Evolutionary conservation across 2,888 invertebrate genomes (phyloP).

Genomic region (Gonocerus acuteangulatus): DNA sequence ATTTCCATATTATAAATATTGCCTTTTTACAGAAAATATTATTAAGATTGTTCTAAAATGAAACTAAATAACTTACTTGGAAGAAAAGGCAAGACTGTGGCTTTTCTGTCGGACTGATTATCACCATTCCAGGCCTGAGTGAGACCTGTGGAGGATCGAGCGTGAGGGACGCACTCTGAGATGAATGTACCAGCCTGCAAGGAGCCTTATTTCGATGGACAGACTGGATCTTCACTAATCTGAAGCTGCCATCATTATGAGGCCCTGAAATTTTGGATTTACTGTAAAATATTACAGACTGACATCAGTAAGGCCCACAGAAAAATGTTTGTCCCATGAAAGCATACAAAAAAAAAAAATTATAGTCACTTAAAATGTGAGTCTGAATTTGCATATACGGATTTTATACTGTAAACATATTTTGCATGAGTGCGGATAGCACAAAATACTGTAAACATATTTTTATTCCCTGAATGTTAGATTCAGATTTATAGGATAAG

Average conservation of each 20-base stretch:
- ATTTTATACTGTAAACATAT: not conserved
- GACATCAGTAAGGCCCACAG: no score
- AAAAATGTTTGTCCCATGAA: no score
- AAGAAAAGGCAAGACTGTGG: constrained; percentile 50
- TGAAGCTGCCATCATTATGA: constrained; percentile 68
- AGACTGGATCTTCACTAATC: constrained; percentile 67
- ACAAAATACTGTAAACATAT: no score
- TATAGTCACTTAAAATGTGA: not conserved
- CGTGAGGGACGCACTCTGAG: constrained; percentile 81
- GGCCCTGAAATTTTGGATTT: constrained; percentile 56
- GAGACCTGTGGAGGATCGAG: constrained; percentile 50
- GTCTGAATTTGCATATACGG: no score
- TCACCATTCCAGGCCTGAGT: constrained; percentile 76
- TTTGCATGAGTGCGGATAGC: no score
- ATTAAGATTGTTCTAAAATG: no score
- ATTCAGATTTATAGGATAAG: no score
- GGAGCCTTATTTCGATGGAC: constrained; percentile 89
- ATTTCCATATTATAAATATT: no score
- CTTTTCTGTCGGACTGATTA: constrained; percentile 52
- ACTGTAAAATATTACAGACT: no score
- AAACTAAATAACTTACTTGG: constrained; percentile 44
- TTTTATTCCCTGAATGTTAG: no score
- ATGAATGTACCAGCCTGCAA: constrained; percentile 76
- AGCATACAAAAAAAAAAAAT: not conserved
- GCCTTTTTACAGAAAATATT: no score